Base-by-base conservation (phyloP, 2,888 invertebrate genomes). In the Papilio protenor region DNA sequence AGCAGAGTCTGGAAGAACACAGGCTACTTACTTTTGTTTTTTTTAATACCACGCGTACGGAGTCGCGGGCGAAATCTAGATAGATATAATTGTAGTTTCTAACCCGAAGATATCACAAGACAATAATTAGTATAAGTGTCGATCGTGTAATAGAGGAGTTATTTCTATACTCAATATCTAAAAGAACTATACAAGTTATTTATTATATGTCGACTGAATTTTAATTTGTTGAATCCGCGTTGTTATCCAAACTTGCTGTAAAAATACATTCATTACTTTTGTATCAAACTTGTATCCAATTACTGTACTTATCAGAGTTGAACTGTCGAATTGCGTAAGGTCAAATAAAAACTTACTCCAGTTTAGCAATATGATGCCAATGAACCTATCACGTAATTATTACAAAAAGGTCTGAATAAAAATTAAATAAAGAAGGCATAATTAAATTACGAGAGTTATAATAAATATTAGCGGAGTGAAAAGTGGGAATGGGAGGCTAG, bases 271-370 rank as follows among this genome's bases (percentile, higher is more conserved):
- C 14, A 21, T 16, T 73, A 21, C 21, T 73, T 73, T 73, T 40
- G 16, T 66, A 66, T 33, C n/a, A 55, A 57, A 61, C 59, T 18
- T 59, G 59, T 64, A 27, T 23, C 40, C 70, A 70, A 70, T 72
- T 77, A 77, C n/a, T 55, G 40, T 64, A 72, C 72, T 72, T 64
- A 73, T 70, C 55, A 66, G 73, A 55, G 64, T 66, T 69, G 45
- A 40, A 77, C 77, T 73, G 55, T 77, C 71, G 71, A 49, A 57
- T 71, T 27, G 71, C 76, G 76, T 76, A 71, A 33, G 45, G 76
- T 18, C 57, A 27, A 71, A 76, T 47, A 71, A 71, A 76, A 76
- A 76, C 52, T 27, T 71, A 70, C 59, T 59, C 49, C 47, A 61
- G 23, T 61, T 76, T 55, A 66, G 64, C 27, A 64, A 18, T n/a